Base-by-base conservation (phyloP, 1,140 invertebrate genomes). In the Cyphomyrmex costatus region DNA sequence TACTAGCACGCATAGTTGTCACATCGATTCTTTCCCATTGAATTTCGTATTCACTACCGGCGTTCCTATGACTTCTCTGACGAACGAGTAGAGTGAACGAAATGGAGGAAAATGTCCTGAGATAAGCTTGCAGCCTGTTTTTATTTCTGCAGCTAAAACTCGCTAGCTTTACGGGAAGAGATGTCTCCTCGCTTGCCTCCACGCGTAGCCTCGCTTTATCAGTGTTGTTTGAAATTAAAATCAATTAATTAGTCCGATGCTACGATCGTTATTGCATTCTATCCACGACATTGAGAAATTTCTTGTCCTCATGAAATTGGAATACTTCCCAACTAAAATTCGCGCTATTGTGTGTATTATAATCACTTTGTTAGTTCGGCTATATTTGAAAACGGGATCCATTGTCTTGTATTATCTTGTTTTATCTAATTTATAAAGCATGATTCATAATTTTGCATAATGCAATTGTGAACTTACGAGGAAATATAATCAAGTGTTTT, bases 31-130 rank as follows among this genome's bases (percentile, higher is more conserved):
- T 27, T 46, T 65, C 61, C 65, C 27, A 33, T 8, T 19, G 85
- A 76, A 90, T 89, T 86, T 46, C 58, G 85, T 78, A 86, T 89
- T 86, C 88, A 65, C 80, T 63, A 24, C 30, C 49, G 53, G 65
- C 51, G 56, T 30, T 77, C 56, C 56, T 27, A 73, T 16, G 77
- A 84, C 88, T 90, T 58, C 14, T 19, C 82, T 70, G 85, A 89
- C 71, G 88, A 78, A 86, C 46, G 66, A 21, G n/a, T 16, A 6
- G 58, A 60, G 66, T 71, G 30, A 65, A 73, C 66, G 74, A 86
- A 85, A 85, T 53, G 73, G 53, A n/a, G 65, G 78, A 66, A 73
- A 89, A 68, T 33, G 78, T 89, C 88, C 65, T 58, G 77, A 86
- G 88, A 88, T 86, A 88, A 88, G 87, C 70, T 53, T 16, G 58